A percentile compares a stretch with the other conserved stretches of the same genome.
These are phyloP conservation scores for Eudyptes chrysolophus DNA, from an alignment of 2,113 vertebrate genomes.

Conservation along the genomic window DNA sequence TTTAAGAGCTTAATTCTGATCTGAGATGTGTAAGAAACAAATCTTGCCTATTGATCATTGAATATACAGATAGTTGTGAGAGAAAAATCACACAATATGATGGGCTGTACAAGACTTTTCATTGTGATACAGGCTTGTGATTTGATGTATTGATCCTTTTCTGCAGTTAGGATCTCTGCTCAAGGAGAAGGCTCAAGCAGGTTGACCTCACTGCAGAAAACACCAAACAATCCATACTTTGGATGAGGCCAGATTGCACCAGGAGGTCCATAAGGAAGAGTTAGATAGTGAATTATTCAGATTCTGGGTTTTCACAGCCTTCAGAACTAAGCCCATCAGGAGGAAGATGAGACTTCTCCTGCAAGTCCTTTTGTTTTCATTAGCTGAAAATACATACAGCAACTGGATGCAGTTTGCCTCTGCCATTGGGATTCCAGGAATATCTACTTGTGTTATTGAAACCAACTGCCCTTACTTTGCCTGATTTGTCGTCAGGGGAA, in stretches of 20 bases:
- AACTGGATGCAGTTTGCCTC: neutral
- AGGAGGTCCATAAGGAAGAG: neutral
- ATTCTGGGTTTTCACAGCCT: neutral
- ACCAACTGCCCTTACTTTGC: neutral
- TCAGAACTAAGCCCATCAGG: neutral
- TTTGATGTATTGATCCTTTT: neutral
- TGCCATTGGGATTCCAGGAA: neutral
- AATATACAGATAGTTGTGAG: neutral
- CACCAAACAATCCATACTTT: neutral
- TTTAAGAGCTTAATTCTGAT: constrained; percentile 42
- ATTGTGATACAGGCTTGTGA: neutral
- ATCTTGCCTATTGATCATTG: constrained; percentile 8
- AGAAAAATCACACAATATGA: neutral
- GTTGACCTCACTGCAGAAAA: neutral
- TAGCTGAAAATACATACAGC: neutral
- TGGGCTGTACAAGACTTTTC: neutral
- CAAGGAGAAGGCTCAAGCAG: neutral
- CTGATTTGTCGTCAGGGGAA: neutral
- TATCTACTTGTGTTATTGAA: neutral
- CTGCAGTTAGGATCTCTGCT: neutral
- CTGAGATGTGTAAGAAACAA: neutral
- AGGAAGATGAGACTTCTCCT: neutral
- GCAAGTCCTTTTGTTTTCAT: neutral
- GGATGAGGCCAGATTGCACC: neutral
- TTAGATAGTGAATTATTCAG: neutral